Evolutionary conservation across 1,140 invertebrate genomes (phyloP), one percentile per base, ranked within the genome.

Genomic region (Epicauta chinensis): DNA sequence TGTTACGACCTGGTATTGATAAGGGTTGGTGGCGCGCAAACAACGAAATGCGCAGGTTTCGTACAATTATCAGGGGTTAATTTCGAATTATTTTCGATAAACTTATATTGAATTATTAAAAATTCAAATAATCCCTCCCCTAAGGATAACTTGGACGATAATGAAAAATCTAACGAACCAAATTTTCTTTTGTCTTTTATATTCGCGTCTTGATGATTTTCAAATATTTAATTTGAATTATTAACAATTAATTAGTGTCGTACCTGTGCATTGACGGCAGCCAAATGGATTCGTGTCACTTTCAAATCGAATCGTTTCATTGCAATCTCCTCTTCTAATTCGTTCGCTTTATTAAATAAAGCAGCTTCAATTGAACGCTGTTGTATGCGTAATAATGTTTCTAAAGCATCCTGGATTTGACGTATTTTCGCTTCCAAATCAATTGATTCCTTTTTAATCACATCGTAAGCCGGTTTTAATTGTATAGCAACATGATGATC

Each of bases 281-380:
- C 84, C 15, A 96, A 76, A 71, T 94, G 91, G 45, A 97, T 81
- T 70, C 93, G 91, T 16, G 92, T 89, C 16, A 92, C 85, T 44
- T 89, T 81, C 41, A 95, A 81, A 73, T 97, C 92, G 69, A 93
- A 96, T 61, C 89, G 82, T 73, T 96, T 96, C 74, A 91, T 80
- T 60, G 91, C 93, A 69, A 97, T 90, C 64, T 97, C 93, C 72
- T 96, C 92, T 74, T 97, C 88, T 14, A 92, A 73, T 74, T 97
- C 93, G 69, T 95, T 95, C 48, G 89, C 91, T 78, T 96, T 97
- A 64, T 90, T 93, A 72, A 85, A 93, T 17, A 93, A 75, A 61
- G 83, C 86, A 40, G 86, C 86, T 67, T 96, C 93, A 51, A 82
- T 75, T 65, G 79, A 93, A 77, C 93, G 86, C 63, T 86, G 84